Evolutionary conservation across 1,140 invertebrate genomes (phyloP).

Genomic region (Hyposmocoma kahamanoa): DNA sequence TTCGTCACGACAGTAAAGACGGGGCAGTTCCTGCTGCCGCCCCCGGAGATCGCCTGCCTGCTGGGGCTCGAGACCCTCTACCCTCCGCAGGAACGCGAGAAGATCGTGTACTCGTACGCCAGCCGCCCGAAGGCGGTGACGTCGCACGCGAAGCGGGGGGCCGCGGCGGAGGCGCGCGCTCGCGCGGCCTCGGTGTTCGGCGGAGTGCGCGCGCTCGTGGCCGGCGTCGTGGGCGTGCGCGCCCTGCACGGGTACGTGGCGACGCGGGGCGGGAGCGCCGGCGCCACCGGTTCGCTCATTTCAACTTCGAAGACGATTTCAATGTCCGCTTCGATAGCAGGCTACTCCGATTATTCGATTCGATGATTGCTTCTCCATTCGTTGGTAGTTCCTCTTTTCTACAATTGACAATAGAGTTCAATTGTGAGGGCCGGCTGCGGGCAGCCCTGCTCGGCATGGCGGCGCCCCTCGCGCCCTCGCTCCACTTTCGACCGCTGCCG

Average conservation of each 20-base stretch:
- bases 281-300: too few relatives aligned
- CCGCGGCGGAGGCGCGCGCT: constrained; percentile 3
- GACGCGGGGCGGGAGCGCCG: constrained; percentile 7
- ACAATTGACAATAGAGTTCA: too few relatives aligned
- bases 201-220: constrained; percentile 21
- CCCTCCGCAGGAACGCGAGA: constrained; percentile 43
- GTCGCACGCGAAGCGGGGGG: constrained; percentile 30
- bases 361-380: too few relatives aligned
- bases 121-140: constrained; percentile 74
- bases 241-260: constrained; percentile 23
- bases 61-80: constrained; percentile 74
- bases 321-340: too few relatives aligned
- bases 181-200: not conserved
- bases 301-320: too few relatives aligned
- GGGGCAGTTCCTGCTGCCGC: constrained; percentile 85
- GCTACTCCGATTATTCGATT: too few relatives aligned
- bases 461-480: too few relatives aligned
- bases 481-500: too few relatives aligned
- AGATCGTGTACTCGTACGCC: constrained; percentile 75
- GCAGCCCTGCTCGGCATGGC: too few relatives aligned
- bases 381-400: too few relatives aligned
- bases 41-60: constrained; percentile 80
- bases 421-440: too few relatives aligned
- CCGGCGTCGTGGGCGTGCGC: constrained; percentile 39
- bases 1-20: constrained; percentile 87